A percentile compares a stretch with the other conserved stretches of the same genome.
These are phyloP conservation scores for Meda fulgida DNA, from an alignment of 2,797 vertebrate species.

Conservation along the genomic window DNA sequence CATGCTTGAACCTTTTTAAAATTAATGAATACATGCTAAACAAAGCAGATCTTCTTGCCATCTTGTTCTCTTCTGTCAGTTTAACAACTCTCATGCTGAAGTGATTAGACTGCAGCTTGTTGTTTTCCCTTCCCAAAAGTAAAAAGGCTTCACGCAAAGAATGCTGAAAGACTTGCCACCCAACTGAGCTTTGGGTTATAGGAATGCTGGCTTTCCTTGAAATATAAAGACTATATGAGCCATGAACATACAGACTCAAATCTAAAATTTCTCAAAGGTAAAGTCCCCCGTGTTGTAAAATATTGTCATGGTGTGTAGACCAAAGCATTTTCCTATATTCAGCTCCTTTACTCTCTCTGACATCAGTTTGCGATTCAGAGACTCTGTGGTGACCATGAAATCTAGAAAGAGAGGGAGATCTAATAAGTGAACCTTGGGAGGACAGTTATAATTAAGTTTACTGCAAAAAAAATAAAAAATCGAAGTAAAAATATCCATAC, in stretches of 20 bases:
- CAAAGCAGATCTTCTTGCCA: conserved; percentile 31
- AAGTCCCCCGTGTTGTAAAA: conserved; percentile 7
- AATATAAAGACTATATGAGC: conserved; percentile 75
- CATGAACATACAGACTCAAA: conserved; percentile 69
- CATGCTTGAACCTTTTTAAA: background rate
- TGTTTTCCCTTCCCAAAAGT: conserved; percentile 81
- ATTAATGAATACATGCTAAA: conserved; percentile 45
- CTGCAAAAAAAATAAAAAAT: background rate
- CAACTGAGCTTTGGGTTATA: conserved; percentile 75
- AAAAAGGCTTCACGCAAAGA: conserved; percentile 68
- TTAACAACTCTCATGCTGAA: conserved; percentile 74
- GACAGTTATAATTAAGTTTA: conserved; percentile 3
- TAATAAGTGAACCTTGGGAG: background rate
- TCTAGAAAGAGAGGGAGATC: conserved; percentile 1
- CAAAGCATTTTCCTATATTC: conserved; percentile 3
- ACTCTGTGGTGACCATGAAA: conserved; percentile 6
- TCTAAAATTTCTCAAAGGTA: conserved; percentile 52
- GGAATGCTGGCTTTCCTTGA: conserved; percentile 74
- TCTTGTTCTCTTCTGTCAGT: conserved; percentile 52
- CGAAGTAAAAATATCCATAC: background rate
- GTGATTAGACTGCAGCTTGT: conserved; percentile 83
- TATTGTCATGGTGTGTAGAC: background rate
- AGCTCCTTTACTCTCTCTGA: conserved; percentile 43
- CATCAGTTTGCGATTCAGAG: conserved; percentile 3
- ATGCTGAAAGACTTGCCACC: conserved; percentile 81